phyloP scores from a whole-genome alignment of 1,140 invertebrate species.

The Microplitis demolitor region DNA sequence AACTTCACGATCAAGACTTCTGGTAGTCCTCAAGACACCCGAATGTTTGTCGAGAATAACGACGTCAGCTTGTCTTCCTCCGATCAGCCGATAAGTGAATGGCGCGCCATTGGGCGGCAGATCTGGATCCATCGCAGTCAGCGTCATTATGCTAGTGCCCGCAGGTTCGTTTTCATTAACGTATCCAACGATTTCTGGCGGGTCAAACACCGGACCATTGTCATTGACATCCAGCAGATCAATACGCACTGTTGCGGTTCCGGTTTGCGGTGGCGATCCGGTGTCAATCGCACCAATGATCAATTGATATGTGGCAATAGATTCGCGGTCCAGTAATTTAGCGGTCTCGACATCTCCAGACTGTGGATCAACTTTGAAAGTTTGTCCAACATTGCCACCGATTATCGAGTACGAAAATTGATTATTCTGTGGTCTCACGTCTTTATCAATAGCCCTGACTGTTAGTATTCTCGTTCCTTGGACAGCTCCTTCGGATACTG shows the following conservation, averaged over 20 bases:
- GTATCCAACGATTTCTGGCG: conserved; percentile 72
- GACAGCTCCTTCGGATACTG: conserved; percentile 76
- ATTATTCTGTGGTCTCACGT: conserved; percentile 88
- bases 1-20: conserved; percentile 80
- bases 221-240: conserved; percentile 87
- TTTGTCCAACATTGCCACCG: conserved; percentile 78
- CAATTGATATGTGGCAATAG: conserved; percentile 74
- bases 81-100: conserved; percentile 81
- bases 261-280: conserved; percentile 84
- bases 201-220: conserved; percentile 85
- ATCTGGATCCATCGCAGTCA: conserved; percentile 87
- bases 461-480: conserved; percentile 76
- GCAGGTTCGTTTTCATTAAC: conserved; percentile 88
- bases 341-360: conserved; percentile 82
- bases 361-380: conserved; percentile 88
- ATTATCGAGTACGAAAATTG: conserved; percentile 92
- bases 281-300: conserved; percentile 91
- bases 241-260: conserved; percentile 80
- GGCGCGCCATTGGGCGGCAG: conserved; percentile 90
- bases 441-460: conserved; percentile 89
- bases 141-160: conserved; percentile 81
- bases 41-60: conserved; percentile 79
- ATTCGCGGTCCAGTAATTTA: conserved; percentile 81
- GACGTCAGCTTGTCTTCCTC: conserved; percentile 76
- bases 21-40: conserved; percentile 79